Percentiles rank a stretch among this genome's conserved stretches.
These are phyloP conservation scores for Galerucella calmariensis DNA, from an alignment of 2,888 invertebrate genomes.

Conservation along the genomic window DNA sequence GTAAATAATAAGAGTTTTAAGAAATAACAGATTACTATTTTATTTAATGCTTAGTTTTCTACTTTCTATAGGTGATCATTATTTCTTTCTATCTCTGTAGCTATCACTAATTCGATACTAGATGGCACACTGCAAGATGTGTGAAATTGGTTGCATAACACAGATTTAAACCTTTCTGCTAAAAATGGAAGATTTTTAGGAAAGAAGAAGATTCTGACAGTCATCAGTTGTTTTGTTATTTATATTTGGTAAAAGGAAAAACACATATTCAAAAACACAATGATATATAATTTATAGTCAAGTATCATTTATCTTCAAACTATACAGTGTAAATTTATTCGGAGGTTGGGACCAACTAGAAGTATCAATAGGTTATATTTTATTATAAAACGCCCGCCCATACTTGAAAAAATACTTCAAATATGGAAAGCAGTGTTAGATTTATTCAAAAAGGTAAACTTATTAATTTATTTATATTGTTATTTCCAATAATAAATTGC, in stretches of 20 bases:
- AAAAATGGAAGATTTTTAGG: neutral
- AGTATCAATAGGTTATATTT: neutral
- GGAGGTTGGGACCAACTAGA: neutral
- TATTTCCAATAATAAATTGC: neutral
- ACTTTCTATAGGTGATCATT: neutral
- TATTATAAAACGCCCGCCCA: neutral
- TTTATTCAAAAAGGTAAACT: conserved; percentile 54
- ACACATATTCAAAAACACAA: conserved; percentile 1
- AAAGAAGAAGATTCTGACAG: neutral
- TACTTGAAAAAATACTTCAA: conserved; percentile 36
- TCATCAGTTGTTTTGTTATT: conserved; percentile 7
- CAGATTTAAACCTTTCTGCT: neutral
- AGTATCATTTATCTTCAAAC: conserved; percentile 1
- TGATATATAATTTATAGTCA: neutral
- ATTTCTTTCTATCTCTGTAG: too few relatives aligned
- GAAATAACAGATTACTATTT: too few relatives aligned
- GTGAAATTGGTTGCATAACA: conserved; percentile 1
- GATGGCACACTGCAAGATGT: neutral
- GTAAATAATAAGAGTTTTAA: too few relatives aligned
- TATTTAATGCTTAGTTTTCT: too few relatives aligned
- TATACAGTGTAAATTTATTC: neutral
- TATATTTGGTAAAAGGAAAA: neutral
- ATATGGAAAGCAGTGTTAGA: conserved; percentile 51
- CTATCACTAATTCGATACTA: too few relatives aligned
- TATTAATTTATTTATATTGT: conserved; percentile 7